These are phyloP conservation scores for Xerus rutilus DNA, from an alignment of 2,797 vertebrate genomes.

Conservation along the genomic window DNA sequence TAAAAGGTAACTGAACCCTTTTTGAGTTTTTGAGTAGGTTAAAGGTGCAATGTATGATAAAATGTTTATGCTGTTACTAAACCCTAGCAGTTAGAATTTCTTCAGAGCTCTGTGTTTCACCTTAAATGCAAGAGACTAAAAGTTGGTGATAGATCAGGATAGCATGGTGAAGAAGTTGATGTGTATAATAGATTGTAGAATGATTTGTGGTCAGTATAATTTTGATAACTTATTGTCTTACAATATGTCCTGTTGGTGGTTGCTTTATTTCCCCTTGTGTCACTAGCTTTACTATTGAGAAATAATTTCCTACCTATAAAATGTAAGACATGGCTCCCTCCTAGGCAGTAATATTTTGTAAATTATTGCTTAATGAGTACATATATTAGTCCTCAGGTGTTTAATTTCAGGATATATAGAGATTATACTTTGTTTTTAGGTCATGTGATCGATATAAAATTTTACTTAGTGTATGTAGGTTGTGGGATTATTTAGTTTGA, in stretches of 20 bases:
- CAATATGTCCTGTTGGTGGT: conserved; percentile 20
- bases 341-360: conserved; percentile 76
- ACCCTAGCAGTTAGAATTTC: conserved; percentile 66
- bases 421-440: conserved; percentile 72
- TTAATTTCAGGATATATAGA: conserved; percentile 69
- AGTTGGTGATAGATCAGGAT: conserved; percentile 62
- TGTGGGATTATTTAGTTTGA: conserved; percentile 75
- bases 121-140: conserved; percentile 61
- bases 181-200: conserved; percentile 53
- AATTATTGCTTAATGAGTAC: conserved; percentile 77
- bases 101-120: conserved; percentile 66
- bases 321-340: conserved; percentile 51
- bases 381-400: conserved; percentile 71
- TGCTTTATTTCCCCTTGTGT: conserved; percentile 59
- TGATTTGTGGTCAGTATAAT: conserved; percentile 62
- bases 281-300: conserved; percentile 74
- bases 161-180: conserved; percentile 55
- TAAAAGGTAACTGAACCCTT: conserved; percentile 88
- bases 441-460: conserved; percentile 68
- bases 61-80: conserved; percentile 74
- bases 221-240: conserved; percentile 56
- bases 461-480: conserved; percentile 73
- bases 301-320: conserved; percentile 72
- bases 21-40: conserved; percentile 90
- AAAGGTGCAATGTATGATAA: conserved; percentile 93